These are phyloP conservation scores for Lamprotornis superbus DNA, from an alignment of 2,113 vertebrate species.

Conservation along the genomic window DNA sequence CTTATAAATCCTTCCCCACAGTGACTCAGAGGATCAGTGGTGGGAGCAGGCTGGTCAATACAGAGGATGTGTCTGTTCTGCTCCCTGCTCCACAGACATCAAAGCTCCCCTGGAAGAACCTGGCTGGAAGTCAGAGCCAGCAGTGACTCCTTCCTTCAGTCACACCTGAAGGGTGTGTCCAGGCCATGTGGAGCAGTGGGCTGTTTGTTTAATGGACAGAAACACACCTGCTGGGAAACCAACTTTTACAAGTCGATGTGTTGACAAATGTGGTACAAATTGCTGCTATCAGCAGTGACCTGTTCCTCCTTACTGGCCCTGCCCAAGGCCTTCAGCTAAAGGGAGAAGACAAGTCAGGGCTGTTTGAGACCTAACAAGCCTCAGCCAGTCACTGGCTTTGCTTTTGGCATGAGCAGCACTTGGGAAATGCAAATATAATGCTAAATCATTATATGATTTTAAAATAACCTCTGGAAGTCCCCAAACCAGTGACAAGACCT, in stretches of 20 bases:
- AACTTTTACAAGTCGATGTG: rapidly evolving
- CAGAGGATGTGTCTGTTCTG: background rate
- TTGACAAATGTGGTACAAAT: background rate
- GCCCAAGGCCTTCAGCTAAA: background rate
- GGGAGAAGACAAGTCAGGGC: background rate
- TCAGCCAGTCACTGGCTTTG: background rate
- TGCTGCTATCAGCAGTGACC: background rate
- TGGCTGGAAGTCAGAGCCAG: background rate
- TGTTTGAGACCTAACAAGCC: background rate
- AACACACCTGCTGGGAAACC: background rate
- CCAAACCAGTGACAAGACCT: background rate
- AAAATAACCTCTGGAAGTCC: background rate
- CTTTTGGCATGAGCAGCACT: background rate
- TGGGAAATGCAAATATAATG: background rate
- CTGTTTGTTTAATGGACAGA: background rate
- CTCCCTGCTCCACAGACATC: background rate
- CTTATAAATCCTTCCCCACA: background rate
- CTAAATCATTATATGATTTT: background rate
- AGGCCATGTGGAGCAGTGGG: background rate
- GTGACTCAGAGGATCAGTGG: background rate
- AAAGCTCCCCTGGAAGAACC: background rate
- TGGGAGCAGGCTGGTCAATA: background rate
- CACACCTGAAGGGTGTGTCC: background rate
- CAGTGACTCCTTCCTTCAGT: background rate
- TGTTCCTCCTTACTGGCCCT: background rate